phyloP scores from a whole-genome alignment of 2,113 vertebrate genomes.

The Pontoporia blainvillei region DNA sequence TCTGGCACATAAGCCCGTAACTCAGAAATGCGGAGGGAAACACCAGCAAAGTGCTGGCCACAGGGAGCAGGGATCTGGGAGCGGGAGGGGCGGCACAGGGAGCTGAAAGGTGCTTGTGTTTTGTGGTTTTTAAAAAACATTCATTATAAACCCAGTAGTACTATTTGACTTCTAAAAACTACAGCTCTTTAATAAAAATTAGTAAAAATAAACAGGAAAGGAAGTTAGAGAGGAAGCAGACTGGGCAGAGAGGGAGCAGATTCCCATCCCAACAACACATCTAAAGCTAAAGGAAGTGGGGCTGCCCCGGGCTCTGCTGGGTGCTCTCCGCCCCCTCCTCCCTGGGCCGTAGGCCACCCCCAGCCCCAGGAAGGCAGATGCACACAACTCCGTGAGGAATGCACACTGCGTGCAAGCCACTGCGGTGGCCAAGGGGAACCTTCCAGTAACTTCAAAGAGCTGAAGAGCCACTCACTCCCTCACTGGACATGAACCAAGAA shows the following conservation, averaged over 20 bases:
- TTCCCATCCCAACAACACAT: neutral
- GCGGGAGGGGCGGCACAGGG: neutral
- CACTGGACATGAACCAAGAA: neutral
- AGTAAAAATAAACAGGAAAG: neutral
- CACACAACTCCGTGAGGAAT: neutral
- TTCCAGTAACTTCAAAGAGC: neutral
- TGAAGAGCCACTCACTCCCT: neutral
- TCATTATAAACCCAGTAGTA: neutral
- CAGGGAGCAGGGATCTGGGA: neutral
- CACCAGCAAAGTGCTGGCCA: neutral
- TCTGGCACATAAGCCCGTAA: neutral
- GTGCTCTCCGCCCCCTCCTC: neutral
- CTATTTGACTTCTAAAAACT: neutral
- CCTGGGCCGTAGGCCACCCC: accelerated
- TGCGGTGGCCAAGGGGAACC: neutral
- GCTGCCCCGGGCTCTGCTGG: neutral
- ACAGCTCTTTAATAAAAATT: neutral
- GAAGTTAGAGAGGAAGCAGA: neutral
- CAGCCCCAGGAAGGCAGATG: neutral
- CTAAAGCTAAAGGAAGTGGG: neutral
- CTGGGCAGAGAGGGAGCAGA: neutral
- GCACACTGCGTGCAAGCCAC: neutral
- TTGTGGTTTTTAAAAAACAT: neutral
- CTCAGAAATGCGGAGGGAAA: neutral
- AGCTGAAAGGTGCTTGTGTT: neutral